Evolutionary conservation across 1,140 invertebrate species (phyloP), one percentile per base, ranked within the genome.

Genomic region (Mercenaria mercenaria): DNA sequence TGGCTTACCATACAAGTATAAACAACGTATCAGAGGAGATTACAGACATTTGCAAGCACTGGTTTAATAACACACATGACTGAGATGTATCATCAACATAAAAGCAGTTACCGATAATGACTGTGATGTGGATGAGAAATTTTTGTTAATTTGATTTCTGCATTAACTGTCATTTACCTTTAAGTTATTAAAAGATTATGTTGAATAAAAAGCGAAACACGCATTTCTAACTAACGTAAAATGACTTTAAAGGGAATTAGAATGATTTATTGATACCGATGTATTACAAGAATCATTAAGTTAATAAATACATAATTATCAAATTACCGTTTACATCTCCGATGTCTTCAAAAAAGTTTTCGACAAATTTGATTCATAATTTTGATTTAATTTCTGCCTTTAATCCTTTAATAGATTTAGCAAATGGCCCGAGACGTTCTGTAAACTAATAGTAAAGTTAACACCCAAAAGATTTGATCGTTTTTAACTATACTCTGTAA

Each of bases 241-340:
- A 15, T 15, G 15, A 15, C 37, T 18, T 41, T 47, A 23, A 29
- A 39, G 10, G 67, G 15, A 85, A 52, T 74, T 72, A 61, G 0
- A 26, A 29, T 87, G 85, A 87, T 79, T 79, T 87, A 87, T 87
- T 23, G 26, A 43, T 39, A 59, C 64, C 64, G 11, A 77, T 32
- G 50, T 43, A 37, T 79, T 41, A 34, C 41, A 41, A 4, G 37
- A 50, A 61, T 59, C 11, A 56, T 74, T 59, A 59, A 77, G 43
- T 87, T 61, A 67, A 87, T 72, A 52, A 41, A 87, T 64, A 64
- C 56, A 87, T 79, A 37, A 79, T 37, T 56, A 56, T 86, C 64
- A 86, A 64, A 61, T 61, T 67, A 61, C 37, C 56, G 34, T 39
- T 39, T 34, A 81, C 50, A 39, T 52, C 20, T 82, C 0, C 59